phyloP scores from a whole-genome alignment of 1,140 invertebrate genomes.

The Lucilia cuprina region DNA sequence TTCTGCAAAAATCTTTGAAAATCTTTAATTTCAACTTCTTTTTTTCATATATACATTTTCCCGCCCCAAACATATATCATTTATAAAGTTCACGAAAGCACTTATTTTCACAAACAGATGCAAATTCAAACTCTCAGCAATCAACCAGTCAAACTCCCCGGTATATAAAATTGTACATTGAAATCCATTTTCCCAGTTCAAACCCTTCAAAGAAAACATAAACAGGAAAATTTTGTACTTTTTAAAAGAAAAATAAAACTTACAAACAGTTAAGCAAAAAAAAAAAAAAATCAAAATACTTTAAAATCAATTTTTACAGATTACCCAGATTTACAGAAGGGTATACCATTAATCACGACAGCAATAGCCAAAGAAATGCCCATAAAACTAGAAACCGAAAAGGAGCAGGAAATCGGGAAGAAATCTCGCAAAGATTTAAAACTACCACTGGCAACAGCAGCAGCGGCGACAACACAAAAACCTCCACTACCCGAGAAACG shows the following conservation, averaged over 20 bases:
- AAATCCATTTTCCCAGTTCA: not conserved
- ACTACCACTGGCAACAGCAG: not conserved
- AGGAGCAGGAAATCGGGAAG: not conserved
- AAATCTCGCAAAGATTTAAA: conserved; percentile 25
- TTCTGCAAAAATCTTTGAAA: too few relatives aligned
- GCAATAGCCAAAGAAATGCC: conserved; percentile 1
- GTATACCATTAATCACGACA: conserved; percentile 44
- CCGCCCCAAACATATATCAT: not conserved
- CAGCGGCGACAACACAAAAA: conserved; percentile 1
- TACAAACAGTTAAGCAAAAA: conserved; percentile 11
- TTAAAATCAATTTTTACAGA: conserved; percentile 56
- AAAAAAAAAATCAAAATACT: conserved; percentile 35
- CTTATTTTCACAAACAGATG: not conserved
- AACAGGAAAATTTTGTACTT: not conserved
- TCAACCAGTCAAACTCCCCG: conserved; percentile 18
- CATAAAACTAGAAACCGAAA: not conserved
- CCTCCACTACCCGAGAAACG: conserved; percentile 35
- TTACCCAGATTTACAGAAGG: conserved; percentile 61
- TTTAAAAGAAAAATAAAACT: not conserved
- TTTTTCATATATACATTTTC: not conserved
- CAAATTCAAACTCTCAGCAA: conserved; percentile 17
- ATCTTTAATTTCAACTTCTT: too few relatives aligned
- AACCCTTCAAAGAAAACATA: not conserved
- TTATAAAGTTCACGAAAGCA: not conserved
- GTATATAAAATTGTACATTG: conserved; percentile 14